phyloP scores from a whole-genome alignment of 2,888 invertebrate genomes.

The Acheta domesticus region DNA sequence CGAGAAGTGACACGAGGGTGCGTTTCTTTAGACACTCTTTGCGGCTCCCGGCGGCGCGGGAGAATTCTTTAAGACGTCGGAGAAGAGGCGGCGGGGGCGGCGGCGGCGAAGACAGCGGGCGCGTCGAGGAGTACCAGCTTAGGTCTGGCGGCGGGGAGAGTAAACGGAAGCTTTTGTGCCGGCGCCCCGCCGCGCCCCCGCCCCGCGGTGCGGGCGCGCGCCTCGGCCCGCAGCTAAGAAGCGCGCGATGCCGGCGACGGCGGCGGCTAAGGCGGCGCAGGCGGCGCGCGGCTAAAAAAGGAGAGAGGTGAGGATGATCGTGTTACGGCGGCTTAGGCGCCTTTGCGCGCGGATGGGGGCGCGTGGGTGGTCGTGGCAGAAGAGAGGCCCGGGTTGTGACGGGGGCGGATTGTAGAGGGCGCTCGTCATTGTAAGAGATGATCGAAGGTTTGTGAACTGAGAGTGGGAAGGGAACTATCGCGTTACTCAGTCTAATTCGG shows the following conservation, averaged over 20 bases:
- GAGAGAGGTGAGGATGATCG: conserved; percentile 3
- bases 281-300: not conserved
- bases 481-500: too few relatives aligned
- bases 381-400: not conserved
- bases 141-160: not conserved
- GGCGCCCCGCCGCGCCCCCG: not conserved
- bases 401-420: not conserved
- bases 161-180: conserved; percentile 7
- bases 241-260: not conserved
- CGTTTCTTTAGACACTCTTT: conserved; percentile 18
- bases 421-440: too few relatives aligned
- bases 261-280: not conserved
- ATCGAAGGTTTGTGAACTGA: not conserved
- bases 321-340: not conserved
- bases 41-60: not conserved
- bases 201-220: not conserved
- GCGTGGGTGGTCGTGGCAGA: not conserved
- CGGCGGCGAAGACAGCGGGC: not conserved
- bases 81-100: not conserved
- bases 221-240: not conserved
- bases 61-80: not conserved
- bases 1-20: conserved; percentile 26
- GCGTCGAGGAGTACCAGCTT: not conserved
- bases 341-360: not conserved
- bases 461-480: not conserved